Percentiles rank a stretch among this genome's conserved stretches.
Conservation (phyloP, 2,888 invertebrate genomes). For the Acrocyrtus sp. region DNA sequence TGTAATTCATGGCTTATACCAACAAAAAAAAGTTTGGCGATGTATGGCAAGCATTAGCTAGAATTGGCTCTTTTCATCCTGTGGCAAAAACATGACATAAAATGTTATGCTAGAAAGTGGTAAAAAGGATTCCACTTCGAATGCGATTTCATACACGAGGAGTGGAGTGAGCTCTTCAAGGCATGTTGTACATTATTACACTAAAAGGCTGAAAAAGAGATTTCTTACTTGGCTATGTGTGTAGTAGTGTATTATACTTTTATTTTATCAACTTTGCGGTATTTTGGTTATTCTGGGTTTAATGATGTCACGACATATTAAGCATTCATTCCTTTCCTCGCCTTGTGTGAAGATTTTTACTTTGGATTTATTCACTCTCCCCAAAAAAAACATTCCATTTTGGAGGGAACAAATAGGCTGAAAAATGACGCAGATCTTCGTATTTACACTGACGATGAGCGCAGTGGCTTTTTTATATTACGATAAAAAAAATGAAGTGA, state of each 20-base stretch:
- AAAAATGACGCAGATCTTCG: not conserved
- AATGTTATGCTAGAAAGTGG: not conserved
- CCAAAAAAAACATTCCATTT: conserved; percentile 1
- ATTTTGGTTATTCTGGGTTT: conserved; percentile 38
- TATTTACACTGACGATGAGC: not conserved
- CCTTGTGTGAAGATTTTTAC: conserved; percentile 1
- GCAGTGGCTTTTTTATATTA: not conserved
- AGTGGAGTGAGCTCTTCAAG: not conserved
- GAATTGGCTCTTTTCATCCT: conserved; percentile 42
- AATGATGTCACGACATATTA: conserved; percentile 40
- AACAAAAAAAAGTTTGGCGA: not conserved
- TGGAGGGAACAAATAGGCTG: not conserved
- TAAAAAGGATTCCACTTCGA: not conserved
- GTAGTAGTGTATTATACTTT: not conserved
- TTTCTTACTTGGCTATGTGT: not conserved
- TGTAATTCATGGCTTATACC: conserved; percentile 14
- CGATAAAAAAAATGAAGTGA: not conserved
- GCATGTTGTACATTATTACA: not conserved
- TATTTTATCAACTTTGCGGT: conserved; percentile 1
- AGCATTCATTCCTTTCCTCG: conserved; percentile 18
- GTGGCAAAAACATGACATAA: conserved; percentile 34
- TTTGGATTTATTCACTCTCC: not conserved
- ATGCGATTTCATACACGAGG: not conserved
- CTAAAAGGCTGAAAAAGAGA: not conserved
- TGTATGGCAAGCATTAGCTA: conserved; percentile 17